phyloP scores from a whole-genome alignment of 2,113 vertebrate genomes.

The Channa maculata region DNA sequence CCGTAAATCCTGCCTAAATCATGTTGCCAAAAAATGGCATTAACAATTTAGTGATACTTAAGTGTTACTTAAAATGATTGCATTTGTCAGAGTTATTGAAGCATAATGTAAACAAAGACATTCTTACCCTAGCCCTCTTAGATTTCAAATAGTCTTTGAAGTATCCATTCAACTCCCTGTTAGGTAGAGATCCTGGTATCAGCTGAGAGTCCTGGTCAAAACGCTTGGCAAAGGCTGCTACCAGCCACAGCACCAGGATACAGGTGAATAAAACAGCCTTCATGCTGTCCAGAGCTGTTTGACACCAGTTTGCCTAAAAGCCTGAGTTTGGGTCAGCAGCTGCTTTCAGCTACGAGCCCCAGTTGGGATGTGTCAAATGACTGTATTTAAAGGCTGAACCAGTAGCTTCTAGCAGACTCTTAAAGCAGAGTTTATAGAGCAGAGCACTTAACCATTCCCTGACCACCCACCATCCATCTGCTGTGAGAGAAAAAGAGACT shows the following conservation, averaged over 20 bases:
- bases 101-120: background rate
- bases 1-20: no score
- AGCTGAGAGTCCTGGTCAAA: conserved; percentile 40
- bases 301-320: conserved; percentile 39
- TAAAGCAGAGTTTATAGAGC: conserved; percentile 86
- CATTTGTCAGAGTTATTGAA: background rate
- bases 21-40: no score
- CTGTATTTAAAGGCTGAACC: conserved; percentile 95
- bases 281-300: conserved; percentile 69
- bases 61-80: background rate
- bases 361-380: conserved; percentile 86
- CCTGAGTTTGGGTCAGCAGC: conserved; percentile 56
- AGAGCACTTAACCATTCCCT: conserved; percentile 90
- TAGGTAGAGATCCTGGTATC: conserved; percentile 59
- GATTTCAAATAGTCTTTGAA: conserved; percentile 57
- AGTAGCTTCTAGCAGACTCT: conserved; percentile 89
- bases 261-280: conserved; percentile 82
- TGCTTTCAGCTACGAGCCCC: conserved; percentile 74
- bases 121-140: conserved; percentile 75
- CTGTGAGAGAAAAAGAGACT: conserved; percentile 13
- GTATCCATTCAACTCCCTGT: conserved; percentile 47
- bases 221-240: conserved; percentile 71
- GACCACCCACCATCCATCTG: conserved; percentile 67
- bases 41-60: background rate
- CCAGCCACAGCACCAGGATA: conserved; percentile 83